Conservation (phyloP, 2,888 invertebrate species). For the Disparrhopalites patrizii region DNA sequence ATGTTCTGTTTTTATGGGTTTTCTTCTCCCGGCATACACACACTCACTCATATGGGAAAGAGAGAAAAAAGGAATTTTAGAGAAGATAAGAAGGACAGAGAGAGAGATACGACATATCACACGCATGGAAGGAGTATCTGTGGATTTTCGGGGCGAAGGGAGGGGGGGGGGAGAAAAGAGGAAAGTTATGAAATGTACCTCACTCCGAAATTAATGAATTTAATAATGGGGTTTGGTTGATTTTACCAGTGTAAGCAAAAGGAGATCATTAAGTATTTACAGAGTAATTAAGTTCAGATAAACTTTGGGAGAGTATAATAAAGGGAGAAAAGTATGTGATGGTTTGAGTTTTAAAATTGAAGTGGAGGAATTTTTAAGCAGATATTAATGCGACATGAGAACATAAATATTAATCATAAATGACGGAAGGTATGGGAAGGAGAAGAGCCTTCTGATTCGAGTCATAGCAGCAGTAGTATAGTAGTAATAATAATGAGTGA, state of each 20-base stretch:
- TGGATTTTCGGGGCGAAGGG: too few relatives aligned
- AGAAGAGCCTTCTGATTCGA: too few relatives aligned
- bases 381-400: slow-evolving; percentile 20
- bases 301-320: slow-evolving; percentile 18
- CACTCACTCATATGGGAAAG: too few relatives aligned
- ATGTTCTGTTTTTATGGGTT: too few relatives aligned
- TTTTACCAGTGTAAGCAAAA: slow-evolving; percentile 13
- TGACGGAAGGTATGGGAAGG: slow-evolving; percentile 1
- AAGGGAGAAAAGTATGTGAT: slow-evolving; percentile 24
- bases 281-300: slow-evolving; percentile 25
- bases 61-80: too few relatives aligned
- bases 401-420: slow-evolving; percentile 24
- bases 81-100: too few relatives aligned
- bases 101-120: too few relatives aligned
- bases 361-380: slow-evolving; percentile 20
- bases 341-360: slow-evolving; percentile 28
- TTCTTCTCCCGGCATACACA: too few relatives aligned
- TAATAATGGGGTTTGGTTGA: slow-evolving; percentile 17
- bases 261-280: slow-evolving; percentile 24
- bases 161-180: too few relatives aligned
- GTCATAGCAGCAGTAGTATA: neutral
- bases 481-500: neutral
- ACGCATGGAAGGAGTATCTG: too few relatives aligned
- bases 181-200: too few relatives aligned
- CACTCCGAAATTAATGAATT: slow-evolving; percentile 14